These are phyloP conservation scores for Anguilla pacifica DNA, from an alignment of 2,797 vertebrate species.

Conservation along the genomic window DNA sequence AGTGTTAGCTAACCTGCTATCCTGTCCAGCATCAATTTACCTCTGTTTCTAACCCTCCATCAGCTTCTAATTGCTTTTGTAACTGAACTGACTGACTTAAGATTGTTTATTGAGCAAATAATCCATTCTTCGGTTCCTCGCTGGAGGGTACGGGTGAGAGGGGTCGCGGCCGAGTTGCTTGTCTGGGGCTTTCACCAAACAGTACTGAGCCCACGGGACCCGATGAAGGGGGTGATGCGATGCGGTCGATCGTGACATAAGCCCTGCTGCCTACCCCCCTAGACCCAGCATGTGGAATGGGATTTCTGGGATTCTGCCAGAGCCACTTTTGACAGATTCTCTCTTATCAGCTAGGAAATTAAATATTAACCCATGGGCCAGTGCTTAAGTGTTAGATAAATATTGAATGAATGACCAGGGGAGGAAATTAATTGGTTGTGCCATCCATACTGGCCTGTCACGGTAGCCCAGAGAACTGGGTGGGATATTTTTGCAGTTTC, in stretches of 20 bases:
- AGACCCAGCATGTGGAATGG: neutral
- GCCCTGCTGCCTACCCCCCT: neutral
- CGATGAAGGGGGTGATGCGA: slow-evolving; percentile 30
- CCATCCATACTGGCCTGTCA: slow-evolving; percentile 72
- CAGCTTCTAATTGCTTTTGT: slow-evolving; percentile 62
- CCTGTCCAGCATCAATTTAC: slow-evolving; percentile 41
- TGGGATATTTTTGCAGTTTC: neutral
- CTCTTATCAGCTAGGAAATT: slow-evolving; percentile 65
- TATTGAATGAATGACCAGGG: slow-evolving; percentile 74
- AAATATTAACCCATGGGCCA: slow-evolving; percentile 74
- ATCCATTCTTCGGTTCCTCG: slow-evolving; percentile 55
- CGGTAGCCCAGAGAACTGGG: slow-evolving; percentile 47
- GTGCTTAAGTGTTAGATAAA: slow-evolving; percentile 79
- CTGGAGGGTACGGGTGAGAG: slow-evolving; percentile 38
- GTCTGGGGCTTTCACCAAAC: slow-evolving; percentile 47
- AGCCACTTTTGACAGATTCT: slow-evolving; percentile 59
- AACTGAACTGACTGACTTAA: slow-evolving; percentile 54
- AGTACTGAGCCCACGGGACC: slow-evolving; percentile 41
- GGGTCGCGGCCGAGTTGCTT: neutral
- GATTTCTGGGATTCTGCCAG: slow-evolving; percentile 48
- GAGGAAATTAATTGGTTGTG: slow-evolving; percentile 72
- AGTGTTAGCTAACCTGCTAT: neutral
- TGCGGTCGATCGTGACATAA: slow-evolving; percentile 32
- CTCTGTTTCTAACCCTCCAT: slow-evolving; percentile 42
- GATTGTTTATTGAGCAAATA: slow-evolving; percentile 70